Evolutionary conservation across 2,113 vertebrate species (phyloP).

Genomic region (Trichomycterus rosablanca): DNA sequence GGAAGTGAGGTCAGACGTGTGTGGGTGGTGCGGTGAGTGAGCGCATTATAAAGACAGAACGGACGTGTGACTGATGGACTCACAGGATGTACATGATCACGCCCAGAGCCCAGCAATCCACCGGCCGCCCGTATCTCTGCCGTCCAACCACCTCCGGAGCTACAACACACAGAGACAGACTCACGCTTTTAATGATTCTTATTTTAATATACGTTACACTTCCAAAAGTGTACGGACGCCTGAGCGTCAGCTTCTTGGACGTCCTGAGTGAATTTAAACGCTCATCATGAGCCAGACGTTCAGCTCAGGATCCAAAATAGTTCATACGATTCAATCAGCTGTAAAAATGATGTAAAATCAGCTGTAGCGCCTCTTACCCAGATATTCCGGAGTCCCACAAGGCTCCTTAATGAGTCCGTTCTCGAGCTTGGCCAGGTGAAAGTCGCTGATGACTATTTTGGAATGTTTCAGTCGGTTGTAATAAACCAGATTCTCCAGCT

Average conservation of each 20-base stretch:
- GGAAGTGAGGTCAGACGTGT: too few relatives aligned
- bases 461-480: slow-evolving; percentile 97
- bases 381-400: slow-evolving; percentile 95
- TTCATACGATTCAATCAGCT: too few relatives aligned
- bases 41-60: too few relatives aligned
- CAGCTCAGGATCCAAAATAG: too few relatives aligned
- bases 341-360: background rate
- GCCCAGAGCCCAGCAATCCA: slow-evolving; percentile 96
- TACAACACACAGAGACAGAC: slow-evolving; percentile 45
- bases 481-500: slow-evolving; percentile 97
- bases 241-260: too few relatives aligned
- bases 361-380: slow-evolving; percentile 69
- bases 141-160: slow-evolving; percentile 94
- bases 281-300: too few relatives aligned
- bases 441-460: slow-evolving; percentile 98
- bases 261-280: too few relatives aligned
- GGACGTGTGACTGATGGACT: slow-evolving; percentile 51
- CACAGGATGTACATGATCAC: slow-evolving; percentile 99
- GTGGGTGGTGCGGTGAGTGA: too few relatives aligned
- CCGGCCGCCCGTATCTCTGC: slow-evolving; percentile 90
- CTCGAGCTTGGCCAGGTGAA: slow-evolving; percentile 95
- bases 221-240: too few relatives aligned
- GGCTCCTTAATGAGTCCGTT: slow-evolving; percentile 95
- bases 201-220: too few relatives aligned
- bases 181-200: too few relatives aligned